Percentiles rank a stretch among this genome's conserved stretches.
Conservation (phyloP, 2,888 invertebrate species). For the Calliphora vomitoria region DNA sequence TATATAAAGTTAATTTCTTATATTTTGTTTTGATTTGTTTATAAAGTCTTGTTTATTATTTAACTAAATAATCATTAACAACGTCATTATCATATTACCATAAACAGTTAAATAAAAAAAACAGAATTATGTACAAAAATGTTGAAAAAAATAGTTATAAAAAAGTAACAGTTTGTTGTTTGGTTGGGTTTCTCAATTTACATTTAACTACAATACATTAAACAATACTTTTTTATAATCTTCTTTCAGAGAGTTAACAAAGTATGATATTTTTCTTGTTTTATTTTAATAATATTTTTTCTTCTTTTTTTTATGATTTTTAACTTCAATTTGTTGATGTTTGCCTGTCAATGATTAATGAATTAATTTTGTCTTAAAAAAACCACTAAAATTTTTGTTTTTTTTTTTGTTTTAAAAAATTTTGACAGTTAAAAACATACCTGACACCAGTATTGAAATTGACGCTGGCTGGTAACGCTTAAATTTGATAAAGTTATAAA, state of each 20-base stretch:
- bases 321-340: slow-evolving; percentile 61
- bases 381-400: slow-evolving; percentile 3
- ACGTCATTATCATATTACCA: slow-evolving; percentile 36
- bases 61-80: slow-evolving; percentile 47
- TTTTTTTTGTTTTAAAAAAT: slow-evolving; percentile 22
- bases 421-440: slow-evolving; percentile 64
- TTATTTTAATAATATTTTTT: slow-evolving; percentile 3
- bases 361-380: slow-evolving; percentile 67
- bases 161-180: background rate
- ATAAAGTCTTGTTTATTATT: slow-evolving; percentile 41
- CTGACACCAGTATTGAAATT: slow-evolving; percentile 46
- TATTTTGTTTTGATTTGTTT: slow-evolving; percentile 24
- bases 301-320: background rate
- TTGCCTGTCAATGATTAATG: slow-evolving; percentile 73
- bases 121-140: background rate
- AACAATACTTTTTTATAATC: background rate
- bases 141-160: background rate
- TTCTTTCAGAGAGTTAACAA: background rate
- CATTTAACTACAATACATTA: too few species aligned
- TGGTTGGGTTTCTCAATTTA: background rate
- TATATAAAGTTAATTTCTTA: background rate
- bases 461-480: too few species aligned
- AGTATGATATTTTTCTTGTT: slow-evolving; percentile 44
- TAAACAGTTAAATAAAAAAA: slow-evolving; percentile 19
- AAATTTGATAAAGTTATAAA: slow-evolving; percentile 70